A percentile compares a stretch with the other conserved stretches of the same genome.
Evolutionary conservation across 2,797 vertebrate species (phyloP).

Genomic region (Syndactyla subalaris): DNA sequence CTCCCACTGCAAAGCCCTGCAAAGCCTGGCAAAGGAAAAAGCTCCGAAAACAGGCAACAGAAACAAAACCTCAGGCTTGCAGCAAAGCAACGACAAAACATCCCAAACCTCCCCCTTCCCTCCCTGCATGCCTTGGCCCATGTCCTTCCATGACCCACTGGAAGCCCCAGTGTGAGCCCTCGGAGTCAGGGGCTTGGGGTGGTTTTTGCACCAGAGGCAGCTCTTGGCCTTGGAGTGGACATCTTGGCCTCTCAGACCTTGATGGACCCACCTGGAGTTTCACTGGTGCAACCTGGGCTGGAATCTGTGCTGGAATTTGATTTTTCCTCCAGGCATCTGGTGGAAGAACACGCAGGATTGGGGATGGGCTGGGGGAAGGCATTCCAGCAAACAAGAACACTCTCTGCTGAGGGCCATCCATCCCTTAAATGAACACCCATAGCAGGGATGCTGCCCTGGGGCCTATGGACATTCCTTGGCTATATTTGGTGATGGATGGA

Average conservation of each 20-base stretch:
- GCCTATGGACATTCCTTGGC: constrained; percentile 36
- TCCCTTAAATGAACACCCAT: background rate
- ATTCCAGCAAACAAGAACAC: background rate
- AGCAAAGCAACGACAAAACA: background rate
- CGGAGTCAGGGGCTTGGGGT: fast-evolving
- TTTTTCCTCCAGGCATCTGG: background rate
- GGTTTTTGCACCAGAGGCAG: background rate
- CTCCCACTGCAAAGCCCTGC: background rate
- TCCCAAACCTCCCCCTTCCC: background rate
- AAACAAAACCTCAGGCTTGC: background rate
- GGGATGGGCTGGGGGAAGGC: background rate
- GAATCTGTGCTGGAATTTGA: background rate
- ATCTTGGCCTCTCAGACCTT: background rate
- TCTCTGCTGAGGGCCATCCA: background rate
- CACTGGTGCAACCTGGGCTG: background rate
- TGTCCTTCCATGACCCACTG: fast-evolving
- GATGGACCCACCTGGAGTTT: background rate
- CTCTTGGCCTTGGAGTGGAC: background rate
- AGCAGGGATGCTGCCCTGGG: background rate
- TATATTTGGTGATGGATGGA: constrained; percentile 39
- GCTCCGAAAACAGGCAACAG: background rate
- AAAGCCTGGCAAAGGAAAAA: background rate
- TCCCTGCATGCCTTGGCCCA: background rate
- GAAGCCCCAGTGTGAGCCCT: background rate
- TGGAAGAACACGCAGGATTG: background rate